Evolutionary conservation across 2,888 invertebrate species (phyloP).

Genomic region (Tenthredo amoena): DNA sequence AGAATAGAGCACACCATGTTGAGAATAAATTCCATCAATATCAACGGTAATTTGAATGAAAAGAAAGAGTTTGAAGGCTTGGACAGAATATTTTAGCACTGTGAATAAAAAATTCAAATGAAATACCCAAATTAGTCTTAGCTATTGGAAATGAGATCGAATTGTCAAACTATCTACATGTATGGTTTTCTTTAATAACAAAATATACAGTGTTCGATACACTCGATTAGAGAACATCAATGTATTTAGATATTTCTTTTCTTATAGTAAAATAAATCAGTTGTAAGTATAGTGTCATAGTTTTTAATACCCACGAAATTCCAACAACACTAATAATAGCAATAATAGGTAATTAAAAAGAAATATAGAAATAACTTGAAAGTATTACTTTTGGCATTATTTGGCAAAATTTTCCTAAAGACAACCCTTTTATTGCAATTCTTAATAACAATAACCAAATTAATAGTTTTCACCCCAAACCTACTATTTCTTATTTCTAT

Average conservation of each 20-base stretch:
- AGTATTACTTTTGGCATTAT: slow-evolving; percentile 26
- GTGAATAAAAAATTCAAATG: not conserved
- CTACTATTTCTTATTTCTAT: not conserved
- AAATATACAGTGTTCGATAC: not conserved
- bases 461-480: not conserved
- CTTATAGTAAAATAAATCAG: slow-evolving; percentile 33
- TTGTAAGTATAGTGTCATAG: not conserved
- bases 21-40: slow-evolving; percentile 87
- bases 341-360: not conserved
- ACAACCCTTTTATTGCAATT: slow-evolving; percentile 42
- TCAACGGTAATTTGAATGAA: slow-evolving; percentile 81
- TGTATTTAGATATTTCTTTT: slow-evolving; percentile 32
- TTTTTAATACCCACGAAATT: slow-evolving; percentile 34
- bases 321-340: slow-evolving; percentile 7
- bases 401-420: slow-evolving; percentile 33
- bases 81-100: slow-evolving; percentile 71
- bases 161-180: not conserved
- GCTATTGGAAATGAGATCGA: not conserved
- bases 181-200: slow-evolving; percentile 25
- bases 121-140: slow-evolving; percentile 12
- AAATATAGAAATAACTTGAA: not conserved
- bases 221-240: slow-evolving; percentile 1
- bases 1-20: slow-evolving; percentile 86
- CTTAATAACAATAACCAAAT: not conserved
- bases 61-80: slow-evolving; percentile 77